Base-by-base conservation (phyloP, 1,140 invertebrate species). In the Lucilia sericata region DNA sequence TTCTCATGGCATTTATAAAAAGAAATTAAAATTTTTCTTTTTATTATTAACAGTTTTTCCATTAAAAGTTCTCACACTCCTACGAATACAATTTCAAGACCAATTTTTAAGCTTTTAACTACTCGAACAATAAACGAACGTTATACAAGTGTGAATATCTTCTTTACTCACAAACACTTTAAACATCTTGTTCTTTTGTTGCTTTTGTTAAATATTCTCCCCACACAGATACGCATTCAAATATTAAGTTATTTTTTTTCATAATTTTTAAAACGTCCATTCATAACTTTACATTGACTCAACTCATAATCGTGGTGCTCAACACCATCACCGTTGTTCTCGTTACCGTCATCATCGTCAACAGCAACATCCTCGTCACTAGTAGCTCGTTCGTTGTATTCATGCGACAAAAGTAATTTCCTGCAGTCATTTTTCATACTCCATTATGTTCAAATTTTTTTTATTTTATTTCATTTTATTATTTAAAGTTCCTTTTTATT, bases 401-500 rank as follows among this genome's bases (percentile, higher is more conserved):
- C 84, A 82, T 84, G 82, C 76, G 82, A 82, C 84, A 82, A 81
- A 85, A 84, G 84, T 85, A 85, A 85, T 85, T 85, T 85, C 84
- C 84, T 85, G 82, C 84, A 83, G 84, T 78, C 84, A 83, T 82
- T 75, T 84, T 85, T 85, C 84, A 83, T 83, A 83, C 82, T 81
- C 82, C 82, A 85, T 85, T 85, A 84, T 85, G 55, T 83, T 70
- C 74, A 36, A 74, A 21, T 85, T 84, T 82, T 82, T 84, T 36
- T 36, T 36, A 36, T 36, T 42, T 10, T 10, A 42, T 42, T 42
- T 42, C 42, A 84, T 81, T 84, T 60, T 84, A 21, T 49, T 55
- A 42, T 30, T 47, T 42, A 36, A 76, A 76, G 75, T 76, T 76
- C 74, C 42, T 42, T 74, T 70, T n/a, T 70, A 70, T 21, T 70